Evolutionary conservation across 2,113 vertebrate genomes (phyloP).

Genomic region (Aplodontia rufa): DNA sequence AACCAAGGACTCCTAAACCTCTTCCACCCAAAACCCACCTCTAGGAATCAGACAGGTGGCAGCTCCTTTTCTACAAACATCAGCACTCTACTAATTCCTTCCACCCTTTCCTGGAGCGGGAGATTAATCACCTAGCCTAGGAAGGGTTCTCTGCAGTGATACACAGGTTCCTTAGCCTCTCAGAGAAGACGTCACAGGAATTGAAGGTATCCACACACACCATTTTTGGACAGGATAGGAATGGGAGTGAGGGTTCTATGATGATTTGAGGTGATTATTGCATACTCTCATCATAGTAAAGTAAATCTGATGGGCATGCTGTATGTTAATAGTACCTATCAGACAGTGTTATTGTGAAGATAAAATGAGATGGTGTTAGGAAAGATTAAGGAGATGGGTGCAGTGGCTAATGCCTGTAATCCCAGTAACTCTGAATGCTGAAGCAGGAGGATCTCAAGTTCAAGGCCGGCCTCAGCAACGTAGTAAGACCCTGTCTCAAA

Average conservation of each 20-base stretch:
- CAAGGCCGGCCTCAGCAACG: not conserved
- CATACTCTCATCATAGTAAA: not conserved
- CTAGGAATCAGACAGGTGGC: not conserved
- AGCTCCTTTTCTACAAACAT: not conserved
- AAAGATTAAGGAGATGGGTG: not conserved
- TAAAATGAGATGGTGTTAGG: not conserved
- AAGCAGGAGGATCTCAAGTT: not conserved
- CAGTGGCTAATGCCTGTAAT: not conserved
- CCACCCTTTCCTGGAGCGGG: not conserved
- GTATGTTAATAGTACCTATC: not conserved
- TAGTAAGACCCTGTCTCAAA: not conserved
- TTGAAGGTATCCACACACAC: not conserved
- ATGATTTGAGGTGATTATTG: constrained; percentile 15
- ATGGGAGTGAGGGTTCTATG: not conserved
- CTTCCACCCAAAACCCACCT: not conserved
- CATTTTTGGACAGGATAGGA: not conserved
- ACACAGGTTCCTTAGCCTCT: not conserved
- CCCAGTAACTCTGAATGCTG: not conserved
- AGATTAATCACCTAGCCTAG: not conserved
- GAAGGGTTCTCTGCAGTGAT: not conserved
- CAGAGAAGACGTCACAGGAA: not conserved
- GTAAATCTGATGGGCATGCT: not conserved
- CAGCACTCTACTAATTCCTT: not conserved
- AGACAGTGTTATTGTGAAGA: not conserved
- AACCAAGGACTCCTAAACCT: too few relatives aligned